These are phyloP conservation scores for Neoniphon sammara DNA, from an alignment of 2,797 vertebrate species.

Conservation along the genomic window DNA sequence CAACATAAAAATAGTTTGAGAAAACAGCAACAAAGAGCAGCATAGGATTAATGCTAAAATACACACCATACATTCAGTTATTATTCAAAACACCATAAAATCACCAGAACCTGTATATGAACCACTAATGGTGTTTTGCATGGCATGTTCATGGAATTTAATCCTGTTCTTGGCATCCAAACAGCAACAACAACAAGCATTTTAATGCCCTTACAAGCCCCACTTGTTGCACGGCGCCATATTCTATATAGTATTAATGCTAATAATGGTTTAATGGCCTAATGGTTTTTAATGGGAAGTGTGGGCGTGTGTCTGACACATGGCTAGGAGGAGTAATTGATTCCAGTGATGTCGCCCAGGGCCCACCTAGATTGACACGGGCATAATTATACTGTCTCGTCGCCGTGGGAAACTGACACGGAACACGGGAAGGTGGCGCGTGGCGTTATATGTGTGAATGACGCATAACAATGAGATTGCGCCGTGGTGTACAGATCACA, in stretches of 20 bases:
- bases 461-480: constrained; percentile 50
- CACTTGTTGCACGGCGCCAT: constrained; percentile 7
- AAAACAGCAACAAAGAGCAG: too few species aligned
- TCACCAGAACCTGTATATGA: neutral
- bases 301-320: constrained; percentile 11
- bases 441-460: constrained; percentile 34
- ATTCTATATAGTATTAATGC: constrained; percentile 12
- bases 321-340: constrained; percentile 49
- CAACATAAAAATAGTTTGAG: too few species aligned
- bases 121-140: neutral
- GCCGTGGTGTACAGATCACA: constrained; percentile 8
- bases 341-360: constrained; percentile 30
- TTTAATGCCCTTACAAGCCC: neutral
- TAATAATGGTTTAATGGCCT: constrained; percentile 29
- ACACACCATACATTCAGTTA: neutral
- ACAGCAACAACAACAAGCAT: neutral
- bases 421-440: constrained; percentile 32
- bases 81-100: constrained; percentile 14
- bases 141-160: neutral
- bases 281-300: constrained; percentile 16
- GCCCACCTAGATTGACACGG: constrained; percentile 41
- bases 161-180: neutral
- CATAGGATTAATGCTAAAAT: too few species aligned
- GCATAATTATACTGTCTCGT: constrained; percentile 51
- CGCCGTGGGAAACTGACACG: constrained; percentile 41